Evolutionary conservation across 2,888 invertebrate genomes (phyloP), one percentile per base, ranked within the genome.

Genomic region (Pilophorus perplexus): DNA sequence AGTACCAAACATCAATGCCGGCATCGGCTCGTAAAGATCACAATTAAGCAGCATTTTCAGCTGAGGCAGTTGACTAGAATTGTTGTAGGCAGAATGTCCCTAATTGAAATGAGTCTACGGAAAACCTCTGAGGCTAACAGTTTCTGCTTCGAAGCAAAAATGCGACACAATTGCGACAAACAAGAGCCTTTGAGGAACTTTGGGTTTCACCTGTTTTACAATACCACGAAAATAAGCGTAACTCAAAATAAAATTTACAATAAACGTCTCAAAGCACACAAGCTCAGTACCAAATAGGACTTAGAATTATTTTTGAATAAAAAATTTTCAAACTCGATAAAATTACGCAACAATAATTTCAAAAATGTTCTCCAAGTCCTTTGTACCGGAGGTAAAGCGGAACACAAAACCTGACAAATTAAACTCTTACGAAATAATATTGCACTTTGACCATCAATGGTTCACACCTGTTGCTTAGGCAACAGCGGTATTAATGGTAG

Each of bases 401-500:
- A 55, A 55, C n/a, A 22, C 10, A 55, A 59, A 23, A 42, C 6
- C 20, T 28, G 14, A 42, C 2, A 4, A 59, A 42, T 10, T 14
- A 25, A 42, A 59, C 20, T 23, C 16, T 38, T 42, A 40, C 20
- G 2, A 46, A 46, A 20, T 46, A 46, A 46, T 62, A 48, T 48
- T 46, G 46, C 44, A 62, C 48, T 8, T 60, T 44, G 46, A 62
- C 62, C 62, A 62, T 62, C 62, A 62, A 62, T 62, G 62, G 62
- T 62, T 62, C 62, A 62, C 62, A 62, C 62, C 62, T 62, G 62
- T 62, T 62, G 62, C 62, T 46, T 33, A 46, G 62, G 62, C 62
- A 62, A 62, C 62, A 62, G 62, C 62, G 62, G 62, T 62, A 62
- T 62, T 62, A 62, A 62, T 62, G 62, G 62, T 48, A 25, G 33